Conservation (phyloP, 1,140 invertebrate genomes). For the Calliopsis andreniformis region DNA sequence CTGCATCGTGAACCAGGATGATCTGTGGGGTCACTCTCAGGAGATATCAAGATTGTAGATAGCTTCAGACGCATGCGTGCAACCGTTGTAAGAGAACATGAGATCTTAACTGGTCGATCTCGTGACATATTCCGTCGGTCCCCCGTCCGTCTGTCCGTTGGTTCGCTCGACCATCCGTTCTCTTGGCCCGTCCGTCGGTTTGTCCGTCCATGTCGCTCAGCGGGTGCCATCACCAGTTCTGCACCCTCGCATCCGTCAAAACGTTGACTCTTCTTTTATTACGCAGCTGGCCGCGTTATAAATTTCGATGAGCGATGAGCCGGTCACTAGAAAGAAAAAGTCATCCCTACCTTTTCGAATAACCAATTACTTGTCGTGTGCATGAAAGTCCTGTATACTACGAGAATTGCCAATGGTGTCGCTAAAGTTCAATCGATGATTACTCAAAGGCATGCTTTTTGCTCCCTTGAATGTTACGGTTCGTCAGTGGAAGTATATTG, state of each 20-base stretch:
- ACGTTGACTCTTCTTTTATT: slow-evolving; percentile 67
- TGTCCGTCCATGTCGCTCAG: slow-evolving; percentile 73
- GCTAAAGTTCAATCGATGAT: slow-evolving; percentile 9
- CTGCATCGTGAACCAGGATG: slow-evolving; percentile 54
- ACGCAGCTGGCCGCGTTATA: slow-evolving; percentile 59
- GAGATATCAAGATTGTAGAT: slow-evolving; percentile 72
- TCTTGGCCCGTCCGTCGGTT: slow-evolving; percentile 65
- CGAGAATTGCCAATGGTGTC: neutral
- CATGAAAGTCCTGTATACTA: slow-evolving; percentile 23
- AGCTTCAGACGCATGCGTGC: slow-evolving; percentile 64
- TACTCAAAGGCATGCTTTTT: neutral
- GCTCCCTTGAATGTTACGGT: no score
- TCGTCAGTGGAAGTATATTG: no score
- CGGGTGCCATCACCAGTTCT: slow-evolving; percentile 77
- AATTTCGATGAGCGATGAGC: slow-evolving; percentile 59
- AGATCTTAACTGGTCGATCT: slow-evolving; percentile 76
- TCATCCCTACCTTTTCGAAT: slow-evolving; percentile 33
- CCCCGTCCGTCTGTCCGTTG: slow-evolving; percentile 65
- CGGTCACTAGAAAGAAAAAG: slow-evolving; percentile 21
- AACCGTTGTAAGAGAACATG: slow-evolving; percentile 70
- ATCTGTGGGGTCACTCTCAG: slow-evolving; percentile 65
- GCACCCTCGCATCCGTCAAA: slow-evolving; percentile 78
- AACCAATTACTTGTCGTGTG: slow-evolving; percentile 41
- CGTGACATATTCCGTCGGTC: slow-evolving; percentile 70
- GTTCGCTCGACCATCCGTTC: slow-evolving; percentile 58